Base-by-base conservation (phyloP, 2,888 invertebrate species). In the Hydrotaea diabolus region DNA sequence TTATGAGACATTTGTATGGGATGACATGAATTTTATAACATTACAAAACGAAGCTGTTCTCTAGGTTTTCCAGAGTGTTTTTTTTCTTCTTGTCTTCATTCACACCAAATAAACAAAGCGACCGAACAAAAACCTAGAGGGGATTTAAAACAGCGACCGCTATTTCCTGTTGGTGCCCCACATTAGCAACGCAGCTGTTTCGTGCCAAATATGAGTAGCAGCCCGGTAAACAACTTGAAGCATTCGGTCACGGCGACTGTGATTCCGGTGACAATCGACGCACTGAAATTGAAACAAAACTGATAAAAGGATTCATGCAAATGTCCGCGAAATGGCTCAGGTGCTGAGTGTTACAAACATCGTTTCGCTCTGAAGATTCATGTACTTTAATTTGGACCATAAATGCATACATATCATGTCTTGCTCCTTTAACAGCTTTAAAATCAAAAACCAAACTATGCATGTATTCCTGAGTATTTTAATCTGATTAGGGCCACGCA, bases 1-100 rank as follows among this genome's bases (percentile, higher is more conserved):
- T 79, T 57, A 64, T 64, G 55, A 74, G 66, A 57, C 57, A 57
- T 57, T 66, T 79, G 39, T 74, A 74, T 79, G 74, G 57, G 21
- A 59, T 62, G 59, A 23, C 46, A 71, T 80, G 69, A 80, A 80
- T 75, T 31, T 36, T 62, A 17, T 69, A 39, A 71, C 49, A 9
- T 23, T 26, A 46, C 23, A 66, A 39, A 55, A 64, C 11, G 53
- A 69, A 43, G 17, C 23, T 59, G 21, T 59, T 59, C 26, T 15
- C 23, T 59, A 13, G n/a, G 23, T 59, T 57, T 57, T 31, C 7
- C 31, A 4, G 31, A 31, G 7, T 9, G 21, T 57, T 57, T 57
- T 21, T 17, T 57, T 57, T 57, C 21, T 5, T 57, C 21, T 55
- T 57, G 21, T 21, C 21, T 57, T 57, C 19, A 21, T 26, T 59